Base-by-base conservation (phyloP, 2,888 invertebrate genomes). In the Lasioglossum malachurum region DNA sequence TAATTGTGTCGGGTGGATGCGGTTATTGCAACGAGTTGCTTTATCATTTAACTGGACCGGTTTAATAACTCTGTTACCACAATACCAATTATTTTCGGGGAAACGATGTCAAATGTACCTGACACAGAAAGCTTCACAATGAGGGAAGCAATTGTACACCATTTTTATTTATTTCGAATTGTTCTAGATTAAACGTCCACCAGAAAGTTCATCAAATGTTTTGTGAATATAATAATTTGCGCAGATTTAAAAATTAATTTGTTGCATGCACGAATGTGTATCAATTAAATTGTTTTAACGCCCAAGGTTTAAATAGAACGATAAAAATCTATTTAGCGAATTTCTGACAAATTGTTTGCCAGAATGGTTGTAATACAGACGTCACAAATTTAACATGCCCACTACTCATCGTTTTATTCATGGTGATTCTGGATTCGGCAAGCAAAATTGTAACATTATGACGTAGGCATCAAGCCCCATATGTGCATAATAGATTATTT, bases 1-100 rank as follows among this genome's bases (percentile, higher is more conserved):
- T 90, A 90, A 90, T 87, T 82, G 88, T 69, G 77, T 69, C n/a
- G 57, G 60, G 19, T 44, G 35, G 38, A 69, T 14, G 72, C 69
- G 69, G 82, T 82, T 78, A 75, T 77, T 57, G 80, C 69, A 77
- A n/a, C 72, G 41, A 73, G 57, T 87, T 87, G 67, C 38, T 69
- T 69, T 69, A 69, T 69, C 67, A 10, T 23, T 69, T 38, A 69
- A 69, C 35, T 38, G 67, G 10, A 69, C 67, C 35, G 38, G 67
- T 12, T 38, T 23, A 23, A 69, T 69, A 38, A 69, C 35, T 38
- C 35, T 8, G 67, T 69, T 23, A 38, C 67, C 4, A 23, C 38
- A 10, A 23, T 35, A 38, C 23, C 67, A 23, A 69, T 69, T 69
- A 69, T 38, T 38, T 38, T 35, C 35, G 38, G 23, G 19, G 35